These are phyloP conservation scores for Dicaeum eximium DNA, from an alignment of 2,113 vertebrate species.

Conservation along the genomic window DNA sequence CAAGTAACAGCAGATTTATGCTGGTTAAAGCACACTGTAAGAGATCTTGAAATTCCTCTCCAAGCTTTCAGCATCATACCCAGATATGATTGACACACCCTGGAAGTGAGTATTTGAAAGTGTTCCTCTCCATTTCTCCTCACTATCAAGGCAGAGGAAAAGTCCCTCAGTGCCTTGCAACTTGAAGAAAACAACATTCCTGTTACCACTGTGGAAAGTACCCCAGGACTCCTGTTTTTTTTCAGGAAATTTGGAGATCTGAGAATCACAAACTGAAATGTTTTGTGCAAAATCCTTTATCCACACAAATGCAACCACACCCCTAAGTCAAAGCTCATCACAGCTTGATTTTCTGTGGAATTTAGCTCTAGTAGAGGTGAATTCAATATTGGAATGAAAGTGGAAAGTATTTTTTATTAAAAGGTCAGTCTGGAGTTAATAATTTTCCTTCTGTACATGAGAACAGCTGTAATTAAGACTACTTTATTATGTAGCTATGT, in stretches of 20 bases:
- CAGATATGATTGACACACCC: not conserved
- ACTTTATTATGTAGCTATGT: not conserved
- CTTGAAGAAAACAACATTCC: not conserved
- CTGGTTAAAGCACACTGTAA: not conserved
- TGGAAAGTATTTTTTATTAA: not conserved
- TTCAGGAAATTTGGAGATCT: not conserved
- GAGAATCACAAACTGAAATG: not conserved
- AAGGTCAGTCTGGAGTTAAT: not conserved
- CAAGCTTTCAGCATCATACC: fast-evolving
- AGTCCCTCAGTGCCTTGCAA: not conserved
- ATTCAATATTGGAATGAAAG: not conserved
- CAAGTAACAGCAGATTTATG: not conserved
- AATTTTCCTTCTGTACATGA: not conserved
- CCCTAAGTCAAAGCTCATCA: not conserved
- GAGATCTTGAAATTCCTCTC: not conserved
- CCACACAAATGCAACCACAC: not conserved
- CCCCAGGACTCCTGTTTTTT: not conserved
- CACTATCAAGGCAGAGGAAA: not conserved
- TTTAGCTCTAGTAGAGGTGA: not conserved
- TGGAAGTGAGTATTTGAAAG: not conserved
- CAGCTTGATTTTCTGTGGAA: not conserved
- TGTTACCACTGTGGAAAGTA: not conserved
- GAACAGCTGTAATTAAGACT: not conserved
- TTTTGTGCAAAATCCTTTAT: not conserved
- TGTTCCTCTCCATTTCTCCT: not conserved